Evolutionary conservation across 2,797 vertebrate genomes (phyloP).

Genomic region (Neoniphon sammara): DNA sequence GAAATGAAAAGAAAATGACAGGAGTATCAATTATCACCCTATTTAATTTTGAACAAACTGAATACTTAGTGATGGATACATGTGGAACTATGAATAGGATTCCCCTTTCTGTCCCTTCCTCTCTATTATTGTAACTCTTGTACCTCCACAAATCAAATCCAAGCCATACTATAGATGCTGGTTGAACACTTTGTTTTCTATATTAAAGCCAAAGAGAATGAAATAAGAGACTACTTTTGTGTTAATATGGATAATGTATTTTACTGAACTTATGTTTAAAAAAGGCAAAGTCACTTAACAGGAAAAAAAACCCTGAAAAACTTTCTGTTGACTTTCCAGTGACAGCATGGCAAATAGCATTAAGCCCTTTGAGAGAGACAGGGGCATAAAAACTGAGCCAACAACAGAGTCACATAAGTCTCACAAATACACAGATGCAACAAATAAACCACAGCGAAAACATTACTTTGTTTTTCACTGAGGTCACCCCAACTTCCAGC

Average conservation of each 20-base stretch:
- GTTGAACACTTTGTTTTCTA: neutral
- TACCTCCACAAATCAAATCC: no score
- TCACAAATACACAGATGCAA: constrained; percentile 1
- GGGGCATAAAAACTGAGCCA: neutral
- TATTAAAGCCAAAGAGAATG: no score
- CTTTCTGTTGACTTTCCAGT: neutral
- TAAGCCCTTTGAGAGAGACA: neutral
- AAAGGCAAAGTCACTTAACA: neutral
- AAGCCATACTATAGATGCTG: neutral
- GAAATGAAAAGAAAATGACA: no score
- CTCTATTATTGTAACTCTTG: no score
- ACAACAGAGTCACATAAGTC: neutral
- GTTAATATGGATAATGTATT: neutral
- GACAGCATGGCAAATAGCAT: neutral
- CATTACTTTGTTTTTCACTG: neutral
- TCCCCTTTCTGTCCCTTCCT: no score
- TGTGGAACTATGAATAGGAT: no score
- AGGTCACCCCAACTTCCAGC: constrained; percentile 2
- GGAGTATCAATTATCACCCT: no score
- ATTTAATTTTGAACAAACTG: no score
- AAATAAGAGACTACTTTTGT: no score
- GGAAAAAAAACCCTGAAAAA: neutral
- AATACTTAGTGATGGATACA: no score
- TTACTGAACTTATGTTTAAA: neutral
- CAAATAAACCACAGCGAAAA: neutral